Evolutionary conservation across 2,888 invertebrate species (phyloP), one percentile per base, ranked within the genome.

Genomic region (Protodeltote pygarga): DNA sequence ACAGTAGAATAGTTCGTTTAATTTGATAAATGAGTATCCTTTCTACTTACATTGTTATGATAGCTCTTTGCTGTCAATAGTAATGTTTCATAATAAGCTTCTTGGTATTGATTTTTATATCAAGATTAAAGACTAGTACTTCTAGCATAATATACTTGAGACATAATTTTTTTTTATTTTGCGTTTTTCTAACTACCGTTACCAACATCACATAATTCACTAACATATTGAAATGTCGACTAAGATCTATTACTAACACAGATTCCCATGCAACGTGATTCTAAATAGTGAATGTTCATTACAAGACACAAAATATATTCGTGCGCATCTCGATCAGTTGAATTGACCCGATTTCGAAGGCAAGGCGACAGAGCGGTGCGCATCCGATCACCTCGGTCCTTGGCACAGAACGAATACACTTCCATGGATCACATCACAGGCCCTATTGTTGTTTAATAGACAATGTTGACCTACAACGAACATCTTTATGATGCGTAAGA

Each of bases 381-480:
- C 83, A 85, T 85, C 85, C 82, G 77, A 83, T 86, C 84, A 67
- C 81, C 63, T 62, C 57, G 54, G 85, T 86, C 90, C 90, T 90
- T 90, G 90, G 84, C 88, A 87, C 80, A 70, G 76, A 81, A 81
- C 73, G 70, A 71, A 67, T 71, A 59, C 54, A 63, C 57, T 81
- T 81, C 83, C 84, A 83, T 72, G 83, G 83, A 83, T 83, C 82
- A 85, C 79, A 81, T 83, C 75, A 78, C 79, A 76, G 44, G 73
- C 66, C 70, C 84, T 79, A 86, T 86, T 89, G 87, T 87, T 77
- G 81, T 79, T 77, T 75, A 73, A 77, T 81, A 79, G 77, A 78
- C 76, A 76, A 73, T 71, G 79, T 73, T 80, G 81, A 78, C 82
- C 79, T 78, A 77, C 76, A 77, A 64, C 70, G 47, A 72, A 72